These are phyloP conservation scores for Conchocele bisecta DNA, from an alignment of 2,888 invertebrate species.

Conservation along the genomic window DNA sequence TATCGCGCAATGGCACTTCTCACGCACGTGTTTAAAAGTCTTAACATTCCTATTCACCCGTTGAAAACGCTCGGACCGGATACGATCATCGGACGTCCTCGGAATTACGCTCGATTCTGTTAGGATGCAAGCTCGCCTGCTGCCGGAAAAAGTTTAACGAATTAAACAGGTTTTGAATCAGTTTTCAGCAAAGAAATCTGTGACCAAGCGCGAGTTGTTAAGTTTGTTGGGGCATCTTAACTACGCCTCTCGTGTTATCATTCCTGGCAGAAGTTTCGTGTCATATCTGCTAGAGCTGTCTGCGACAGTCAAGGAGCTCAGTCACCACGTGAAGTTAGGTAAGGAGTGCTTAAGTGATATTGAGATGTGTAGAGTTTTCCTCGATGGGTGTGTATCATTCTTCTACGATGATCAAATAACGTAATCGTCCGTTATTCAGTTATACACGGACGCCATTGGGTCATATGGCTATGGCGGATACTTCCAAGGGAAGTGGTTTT, in stretches of 20 bases:
- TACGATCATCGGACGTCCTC: conserved; percentile 28
- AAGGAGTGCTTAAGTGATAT: conserved; percentile 27
- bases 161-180: conserved; percentile 2
- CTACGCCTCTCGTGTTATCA: conserved; percentile 23
- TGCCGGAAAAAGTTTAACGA: conserved; percentile 28
- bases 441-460: conserved; percentile 29
- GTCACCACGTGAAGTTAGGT: conserved; percentile 25
- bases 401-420: conserved; percentile 35
- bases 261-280: conserved; percentile 35
- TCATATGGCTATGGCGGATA: conserved; percentile 19
- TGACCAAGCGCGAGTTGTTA: conserved; percentile 27
- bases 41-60: conserved; percentile 40
- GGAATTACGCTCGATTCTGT: conserved; percentile 50
- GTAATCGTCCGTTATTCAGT: conserved; percentile 23
- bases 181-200: not conserved
- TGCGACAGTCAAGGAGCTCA: conserved; percentile 18
- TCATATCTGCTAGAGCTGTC: conserved; percentile 28
- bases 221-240: conserved; percentile 22
- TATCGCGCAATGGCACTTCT: conserved; percentile 40
- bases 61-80: conserved; percentile 44
- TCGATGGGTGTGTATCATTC: conserved; percentile 27
- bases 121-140: conserved; percentile 35
- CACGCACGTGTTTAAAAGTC: conserved; percentile 21
- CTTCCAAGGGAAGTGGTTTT: conserved; percentile 35
- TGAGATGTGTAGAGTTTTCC: conserved; percentile 33